Evolutionary conservation across 2,888 invertebrate genomes (phyloP).

Genomic region (Sesamia inferens): DNA sequence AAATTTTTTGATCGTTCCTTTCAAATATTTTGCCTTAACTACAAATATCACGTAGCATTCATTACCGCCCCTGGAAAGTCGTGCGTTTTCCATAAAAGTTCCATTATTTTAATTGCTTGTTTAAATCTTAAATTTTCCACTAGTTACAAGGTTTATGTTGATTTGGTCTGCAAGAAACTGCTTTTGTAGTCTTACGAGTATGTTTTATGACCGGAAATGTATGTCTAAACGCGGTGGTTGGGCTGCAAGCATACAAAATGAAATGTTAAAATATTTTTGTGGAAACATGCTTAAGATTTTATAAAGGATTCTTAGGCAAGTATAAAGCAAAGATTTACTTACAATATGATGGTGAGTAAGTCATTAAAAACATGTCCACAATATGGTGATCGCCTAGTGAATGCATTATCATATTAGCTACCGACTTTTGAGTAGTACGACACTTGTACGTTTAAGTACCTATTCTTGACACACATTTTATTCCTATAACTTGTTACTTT

Average conservation of each 20-base stretch:
- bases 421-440: constrained; percentile 1
- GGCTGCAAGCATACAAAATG: constrained; percentile 36
- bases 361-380: neutral
- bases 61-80: neutral
- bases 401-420: neutral
- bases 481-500: neutral
- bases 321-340: neutral
- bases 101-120: constrained; percentile 28
- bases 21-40: neutral
- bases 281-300: neutral
- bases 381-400: neutral
- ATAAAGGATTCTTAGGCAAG: neutral
- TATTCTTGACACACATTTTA: neutral
- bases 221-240: constrained; percentile 28
- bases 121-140: constrained; percentile 42
- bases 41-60: neutral
- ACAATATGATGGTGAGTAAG: neutral
- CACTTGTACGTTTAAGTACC: neutral
- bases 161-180: constrained; percentile 41
- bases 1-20: neutral
- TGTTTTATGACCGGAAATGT: constrained; percentile 54
- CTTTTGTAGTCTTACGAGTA: constrained; percentile 40
- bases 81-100: constrained; percentile 15
- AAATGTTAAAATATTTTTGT: constrained; percentile 21
- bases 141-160: constrained; percentile 52